phyloP scores from a whole-genome alignment of 2,113 vertebrate genomes.

The Cyprinodon tularosa region DNA sequence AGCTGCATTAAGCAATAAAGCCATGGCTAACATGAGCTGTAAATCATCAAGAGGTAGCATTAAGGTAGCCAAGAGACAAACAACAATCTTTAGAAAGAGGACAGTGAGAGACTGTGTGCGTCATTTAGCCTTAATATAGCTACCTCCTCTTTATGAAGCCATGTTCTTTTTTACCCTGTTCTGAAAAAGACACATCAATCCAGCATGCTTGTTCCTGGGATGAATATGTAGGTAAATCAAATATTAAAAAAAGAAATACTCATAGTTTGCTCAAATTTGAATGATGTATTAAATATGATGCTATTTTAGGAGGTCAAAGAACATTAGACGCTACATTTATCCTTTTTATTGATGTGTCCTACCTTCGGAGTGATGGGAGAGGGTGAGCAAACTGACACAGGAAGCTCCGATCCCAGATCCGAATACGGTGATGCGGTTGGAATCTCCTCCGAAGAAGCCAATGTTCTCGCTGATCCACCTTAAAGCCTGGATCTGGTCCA shows the following conservation, averaged over 20 bases:
- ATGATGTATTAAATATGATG: constrained; percentile 7
- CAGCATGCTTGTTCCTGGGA: constrained; percentile 28
- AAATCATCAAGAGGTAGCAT: constrained; percentile 55
- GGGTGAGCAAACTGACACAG: constrained; percentile 96
- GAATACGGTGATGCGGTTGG: constrained; percentile 95
- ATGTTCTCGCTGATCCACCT: constrained; percentile 99
- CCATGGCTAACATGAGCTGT: constrained; percentile 37
- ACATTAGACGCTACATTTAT: too few species aligned
- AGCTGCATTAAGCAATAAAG: constrained; percentile 52
- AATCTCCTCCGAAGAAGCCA: constrained; percentile 97
- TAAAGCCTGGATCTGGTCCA: constrained; percentile 98
- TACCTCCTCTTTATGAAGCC: constrained; percentile 20
- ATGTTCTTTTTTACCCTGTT: constrained; percentile 34
- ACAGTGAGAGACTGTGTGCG: constrained; percentile 11
- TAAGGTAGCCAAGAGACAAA: constrained; percentile 52
- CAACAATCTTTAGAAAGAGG: constrained; percentile 24
- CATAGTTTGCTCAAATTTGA: constrained; percentile 19
- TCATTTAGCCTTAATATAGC: constrained; percentile 31
- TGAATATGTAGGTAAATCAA: background rate
- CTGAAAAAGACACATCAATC: constrained; percentile 18
- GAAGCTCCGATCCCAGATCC: constrained; percentile 97
- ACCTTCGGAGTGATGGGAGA: constrained; percentile 99
- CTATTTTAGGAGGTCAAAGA: background rate
- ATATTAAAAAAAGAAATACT: background rate
- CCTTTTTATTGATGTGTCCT: constrained; percentile 30